Percentiles rank a stretch among this genome's conserved stretches.
Evolutionary conservation across 2,113 vertebrate genomes (phyloP).

Genomic region (Crotalus helleri): DNA sequence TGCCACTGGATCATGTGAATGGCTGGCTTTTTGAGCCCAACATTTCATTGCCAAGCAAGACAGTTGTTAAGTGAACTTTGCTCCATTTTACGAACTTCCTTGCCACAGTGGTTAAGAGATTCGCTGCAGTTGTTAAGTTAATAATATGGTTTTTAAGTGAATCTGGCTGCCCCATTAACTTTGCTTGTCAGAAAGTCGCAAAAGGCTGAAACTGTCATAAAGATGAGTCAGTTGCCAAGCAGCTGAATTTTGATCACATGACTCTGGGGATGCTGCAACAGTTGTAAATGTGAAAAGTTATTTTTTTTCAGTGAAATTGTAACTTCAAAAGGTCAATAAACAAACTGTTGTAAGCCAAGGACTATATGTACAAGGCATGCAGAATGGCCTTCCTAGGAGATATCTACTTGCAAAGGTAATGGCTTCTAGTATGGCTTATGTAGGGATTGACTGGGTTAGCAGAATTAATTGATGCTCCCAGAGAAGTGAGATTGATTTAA

Average conservation of each 20-base stretch:
- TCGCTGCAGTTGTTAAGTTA: no score
- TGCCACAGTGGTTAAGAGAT: no score
- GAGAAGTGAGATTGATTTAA: background rate
- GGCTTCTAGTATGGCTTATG: background rate
- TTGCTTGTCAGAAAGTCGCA: no score
- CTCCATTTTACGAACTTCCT: no score
- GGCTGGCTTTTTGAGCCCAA: no score
- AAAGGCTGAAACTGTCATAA: background rate
- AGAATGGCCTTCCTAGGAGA: background rate
- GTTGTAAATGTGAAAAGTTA: background rate
- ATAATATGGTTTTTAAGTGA: no score
- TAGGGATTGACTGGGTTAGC: background rate
- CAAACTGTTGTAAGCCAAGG: background rate
- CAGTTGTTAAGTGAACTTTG: no score
- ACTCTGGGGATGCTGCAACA: background rate
- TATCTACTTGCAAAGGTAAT: background rate
- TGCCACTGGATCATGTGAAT: no score
- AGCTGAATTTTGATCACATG: background rate
- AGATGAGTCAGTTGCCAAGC: background rate
- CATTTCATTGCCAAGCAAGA: no score
- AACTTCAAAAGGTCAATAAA: background rate
- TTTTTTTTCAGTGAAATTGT: background rate
- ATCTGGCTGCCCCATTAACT: no score
- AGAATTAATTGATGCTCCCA: background rate
- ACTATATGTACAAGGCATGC: background rate